Evolutionary conservation across 2,113 vertebrate species (phyloP), one percentile per base, ranked within the genome.

Genomic region (Toxostoma redivivum): DNA sequence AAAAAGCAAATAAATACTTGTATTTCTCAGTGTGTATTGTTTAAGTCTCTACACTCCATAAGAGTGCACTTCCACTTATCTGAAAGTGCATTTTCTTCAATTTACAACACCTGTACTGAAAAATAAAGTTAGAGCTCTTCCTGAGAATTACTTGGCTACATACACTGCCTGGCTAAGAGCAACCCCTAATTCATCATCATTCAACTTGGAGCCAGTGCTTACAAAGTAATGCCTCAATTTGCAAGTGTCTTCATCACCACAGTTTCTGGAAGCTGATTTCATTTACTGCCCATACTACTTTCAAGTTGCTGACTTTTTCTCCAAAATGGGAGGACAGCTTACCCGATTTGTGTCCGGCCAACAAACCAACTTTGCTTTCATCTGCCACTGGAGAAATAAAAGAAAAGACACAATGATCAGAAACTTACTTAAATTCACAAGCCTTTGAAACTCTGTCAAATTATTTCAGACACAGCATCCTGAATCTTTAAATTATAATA

Each of bases 331-430:
- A 73, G 87, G 92, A 93, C 85, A 97, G 95, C 98, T 98, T 98
- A 99, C 98, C 98, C 38, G 87, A 96, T 86, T 94, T 98, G 85
- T 95, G 97, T 88, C 94, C 96, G 11, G 95, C 97, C 97, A 99
- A 88, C 30, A 98, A 98, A 88, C 97, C 95, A 94, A 98, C 83
- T 92, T 99, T 99, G 97, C 99, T 98, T 98, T 99, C 99, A 97
- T 99, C 99, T 74, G 98, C 98, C 98, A 99, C 99, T 99, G 89
- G 51, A 92, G 94, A 54, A 86, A 95, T 95, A 89, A 96, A 96
- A 97, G 72, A 96, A 88, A 90, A 94, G 77, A 94, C 66, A 96
- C 45, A 97, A 90, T 87, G 64, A 96, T 98, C 80, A 98, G 97
- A 95, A 61, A 42, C 38, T 85, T 91, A 72, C 71, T 74, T 90